Evolutionary conservation across 1,140 invertebrate species (phyloP).

Genomic region (Aleiodes sp.): DNA sequence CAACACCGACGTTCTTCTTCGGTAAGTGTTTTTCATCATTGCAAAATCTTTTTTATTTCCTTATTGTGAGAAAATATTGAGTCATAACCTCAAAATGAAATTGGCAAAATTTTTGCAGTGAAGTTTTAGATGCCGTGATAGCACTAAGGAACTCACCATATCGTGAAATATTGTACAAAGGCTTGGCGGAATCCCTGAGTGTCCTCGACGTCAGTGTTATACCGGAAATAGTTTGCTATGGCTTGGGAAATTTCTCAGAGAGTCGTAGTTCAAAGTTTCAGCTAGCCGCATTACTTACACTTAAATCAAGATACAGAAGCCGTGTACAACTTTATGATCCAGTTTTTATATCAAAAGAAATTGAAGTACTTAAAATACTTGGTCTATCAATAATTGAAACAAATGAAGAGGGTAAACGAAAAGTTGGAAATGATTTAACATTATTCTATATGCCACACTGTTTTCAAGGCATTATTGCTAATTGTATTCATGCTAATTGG

Average conservation of each 20-base stretch:
- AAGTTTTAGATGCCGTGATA: constrained; percentile 23
- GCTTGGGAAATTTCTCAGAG: constrained; percentile 29
- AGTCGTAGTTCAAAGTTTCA: constrained; percentile 19
- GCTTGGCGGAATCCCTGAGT: constrained; percentile 19
- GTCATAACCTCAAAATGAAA: neutral
- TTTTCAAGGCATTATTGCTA: constrained; percentile 27
- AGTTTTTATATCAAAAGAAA: constrained; percentile 26
- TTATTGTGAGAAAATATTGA: neutral
- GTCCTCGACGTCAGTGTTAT: constrained; percentile 5
- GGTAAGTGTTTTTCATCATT: neutral
- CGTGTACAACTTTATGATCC: constrained; percentile 28
- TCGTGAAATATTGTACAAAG: constrained; percentile 19
- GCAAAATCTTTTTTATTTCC: neutral
- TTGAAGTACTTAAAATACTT: constrained; percentile 24
- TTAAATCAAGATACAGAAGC: constrained; percentile 22
- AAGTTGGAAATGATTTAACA: constrained; percentile 9
- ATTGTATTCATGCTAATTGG: constrained; percentile 30
- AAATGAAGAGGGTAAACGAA: constrained; percentile 21
- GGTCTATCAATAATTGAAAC: constrained; percentile 21
- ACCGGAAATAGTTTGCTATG: constrained; percentile 28
- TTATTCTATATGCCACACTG: constrained; percentile 32
- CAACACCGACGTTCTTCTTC: neutral
- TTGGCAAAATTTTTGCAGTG: constrained; percentile 20
- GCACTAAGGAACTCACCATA: constrained; percentile 23
- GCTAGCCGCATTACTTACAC: constrained; percentile 23